Evolutionary conservation across 2,113 vertebrate species (phyloP), one percentile per base, ranked within the genome.

Genomic region (Merops nubicus): DNA sequence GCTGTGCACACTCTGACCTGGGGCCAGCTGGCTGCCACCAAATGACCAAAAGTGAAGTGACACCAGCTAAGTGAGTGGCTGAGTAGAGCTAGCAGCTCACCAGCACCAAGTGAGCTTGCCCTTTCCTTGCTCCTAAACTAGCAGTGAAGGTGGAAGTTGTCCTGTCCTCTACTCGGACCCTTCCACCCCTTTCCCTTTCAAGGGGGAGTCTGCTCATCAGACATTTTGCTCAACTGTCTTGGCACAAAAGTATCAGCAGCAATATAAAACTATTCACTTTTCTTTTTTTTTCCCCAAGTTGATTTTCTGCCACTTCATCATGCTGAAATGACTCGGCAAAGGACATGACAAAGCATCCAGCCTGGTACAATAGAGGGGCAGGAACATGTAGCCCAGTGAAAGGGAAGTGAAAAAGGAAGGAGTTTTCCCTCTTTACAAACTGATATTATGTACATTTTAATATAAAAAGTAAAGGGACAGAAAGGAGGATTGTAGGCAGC

Each of bases 131-230:
- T 7, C 17, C 50, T 25, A n/a, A 68, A 74, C 25, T 45, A 45
- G n/a, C 29, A 29, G 16, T 10, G n/a, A 80, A 60, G 28, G 21
- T 28, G n/a, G 33, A 45, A 48, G 20, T 25, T 64, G 33, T 57
- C 43, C 56, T 34, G 7, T 40, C 42, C 50, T 73, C n/a, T 75
- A 36, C 38, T 70, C 64, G 21, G 53, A 25, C 31, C 34, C 6
- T 83, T 56, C 20, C 31, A 53, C 11, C 9, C 11, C 68, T 38
- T 88, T n/a, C 31, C 10, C n/a, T n/a, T n/a, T n/a, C n/a, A n/a
- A n/a, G n/a, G n/a, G n/a, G n/a, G n/a, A n/a, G n/a, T n/a, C 16
- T 54, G 26, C 29, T 81, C 20, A 8, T 31, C 0, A 0, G 45
- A 42, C 18, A 7, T 74, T 94, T 89, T 77, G 36, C 59, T 62